Evolutionary conservation across 2,797 vertebrate genomes (phyloP).

Genomic region (Lacerta bilineata): DNA sequence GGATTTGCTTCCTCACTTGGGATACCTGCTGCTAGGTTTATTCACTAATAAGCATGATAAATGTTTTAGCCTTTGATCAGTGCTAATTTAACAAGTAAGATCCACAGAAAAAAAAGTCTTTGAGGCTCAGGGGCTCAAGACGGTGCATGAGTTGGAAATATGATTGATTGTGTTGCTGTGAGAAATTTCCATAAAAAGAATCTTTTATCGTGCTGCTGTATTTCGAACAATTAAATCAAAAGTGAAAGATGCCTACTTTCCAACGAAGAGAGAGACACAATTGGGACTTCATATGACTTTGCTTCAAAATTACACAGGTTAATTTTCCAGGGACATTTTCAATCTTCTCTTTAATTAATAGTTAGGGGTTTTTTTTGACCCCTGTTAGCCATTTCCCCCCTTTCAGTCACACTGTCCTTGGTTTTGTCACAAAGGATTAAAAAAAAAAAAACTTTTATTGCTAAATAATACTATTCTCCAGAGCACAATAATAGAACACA

Average conservation of each 20-base stretch:
- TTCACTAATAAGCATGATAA: slow-evolving; percentile 91
- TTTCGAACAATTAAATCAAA: slow-evolving; percentile 84
- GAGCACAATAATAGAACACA: neutral
- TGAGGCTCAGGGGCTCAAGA: slow-evolving; percentile 84
- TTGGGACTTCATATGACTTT: slow-evolving; percentile 62
- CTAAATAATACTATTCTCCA: neutral
- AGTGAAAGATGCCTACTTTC: slow-evolving; percentile 75
- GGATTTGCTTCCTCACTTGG: slow-evolving; percentile 87
- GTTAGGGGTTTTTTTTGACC: slow-evolving; percentile 17
- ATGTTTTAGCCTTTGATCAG: slow-evolving; percentile 91
- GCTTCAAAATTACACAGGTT: neutral
- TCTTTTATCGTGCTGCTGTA: slow-evolving; percentile 78
- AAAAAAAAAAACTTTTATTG: neutral
- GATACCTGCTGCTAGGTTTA: slow-evolving; percentile 90
- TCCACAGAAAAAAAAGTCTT: slow-evolving; percentile 81
- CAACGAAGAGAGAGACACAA: slow-evolving; percentile 69
- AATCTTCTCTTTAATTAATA: slow-evolving; percentile 46
- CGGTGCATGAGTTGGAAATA: slow-evolving; percentile 79
- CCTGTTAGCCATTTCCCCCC: neutral
- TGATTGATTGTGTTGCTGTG: slow-evolving; percentile 84
- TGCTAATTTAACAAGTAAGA: slow-evolving; percentile 89
- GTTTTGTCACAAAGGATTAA: neutral
- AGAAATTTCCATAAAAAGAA: slow-evolving; percentile 86
- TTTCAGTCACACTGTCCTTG: neutral
- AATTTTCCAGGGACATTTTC: slow-evolving; percentile 42